These are phyloP conservation scores for Sphaerophoria taeniata DNA, from an alignment of 2,888 invertebrate genomes.

Conservation along the genomic window DNA sequence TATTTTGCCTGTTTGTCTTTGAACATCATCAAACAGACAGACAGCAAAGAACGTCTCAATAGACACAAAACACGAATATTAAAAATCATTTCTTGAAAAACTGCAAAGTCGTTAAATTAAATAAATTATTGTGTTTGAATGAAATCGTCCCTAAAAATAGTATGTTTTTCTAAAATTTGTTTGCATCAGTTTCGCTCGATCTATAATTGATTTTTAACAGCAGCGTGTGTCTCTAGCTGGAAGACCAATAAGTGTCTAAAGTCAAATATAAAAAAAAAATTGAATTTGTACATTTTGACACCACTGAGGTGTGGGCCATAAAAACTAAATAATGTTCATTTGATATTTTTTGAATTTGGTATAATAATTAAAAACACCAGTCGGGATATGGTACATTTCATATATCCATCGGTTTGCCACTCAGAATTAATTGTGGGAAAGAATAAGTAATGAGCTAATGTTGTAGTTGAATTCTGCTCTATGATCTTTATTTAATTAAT, in stretches of 20 bases:
- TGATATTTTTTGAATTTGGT: too few relatives aligned
- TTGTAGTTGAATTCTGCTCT: not conserved
- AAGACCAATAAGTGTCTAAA: constrained; percentile 62
- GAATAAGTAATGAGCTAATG: not conserved
- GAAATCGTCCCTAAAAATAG: constrained; percentile 56
- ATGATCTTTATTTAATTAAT: not conserved
- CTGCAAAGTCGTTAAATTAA: constrained; percentile 6
- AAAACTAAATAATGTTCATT: too few relatives aligned
- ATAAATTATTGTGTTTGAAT: constrained; percentile 30
- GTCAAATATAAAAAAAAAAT: constrained; percentile 12
- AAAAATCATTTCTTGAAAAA: constrained; percentile 6
- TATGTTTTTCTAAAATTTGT: not conserved
- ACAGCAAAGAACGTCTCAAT: constrained; percentile 7
- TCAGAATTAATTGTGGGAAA: constrained; percentile 1
- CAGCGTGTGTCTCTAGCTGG: constrained; percentile 52
- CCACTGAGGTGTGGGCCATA: too few relatives aligned
- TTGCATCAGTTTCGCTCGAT: not conserved
- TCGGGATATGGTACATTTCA: not conserved
- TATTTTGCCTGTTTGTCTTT: constrained; percentile 17
- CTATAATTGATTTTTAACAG: constrained; percentile 18
- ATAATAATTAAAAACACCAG: not conserved
- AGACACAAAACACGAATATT: not conserved
- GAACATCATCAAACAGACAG: not conserved
- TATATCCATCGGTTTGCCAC: not conserved
- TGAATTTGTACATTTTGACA: not conserved